Evolutionary conservation across 2,113 vertebrate genomes (phyloP).

Genomic region (Sminthopsis crassicaudata): DNA sequence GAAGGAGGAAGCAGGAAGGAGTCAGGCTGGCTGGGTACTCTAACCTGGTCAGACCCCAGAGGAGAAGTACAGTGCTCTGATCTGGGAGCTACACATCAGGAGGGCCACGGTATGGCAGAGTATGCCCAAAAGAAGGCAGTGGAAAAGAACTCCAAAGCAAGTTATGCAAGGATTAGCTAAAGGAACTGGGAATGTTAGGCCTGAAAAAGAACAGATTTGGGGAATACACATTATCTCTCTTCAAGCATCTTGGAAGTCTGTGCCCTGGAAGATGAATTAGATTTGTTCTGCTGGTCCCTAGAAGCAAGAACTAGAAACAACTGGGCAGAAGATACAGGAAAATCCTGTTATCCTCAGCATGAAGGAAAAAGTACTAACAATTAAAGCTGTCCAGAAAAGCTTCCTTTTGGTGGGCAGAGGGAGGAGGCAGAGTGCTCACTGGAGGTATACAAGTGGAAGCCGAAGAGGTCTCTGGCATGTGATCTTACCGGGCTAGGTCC

Average conservation of each 20-base stretch:
- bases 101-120: background rate
- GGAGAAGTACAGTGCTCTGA: background rate
- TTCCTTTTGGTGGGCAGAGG: background rate
- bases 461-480: background rate
- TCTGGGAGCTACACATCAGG: background rate
- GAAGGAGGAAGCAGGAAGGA: background rate
- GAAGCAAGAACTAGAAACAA: background rate
- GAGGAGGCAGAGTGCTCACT: background rate
- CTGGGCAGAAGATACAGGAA: background rate
- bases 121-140: background rate
- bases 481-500: constrained; percentile 93
- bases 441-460: too few species aligned
- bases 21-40: background rate
- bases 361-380: background rate
- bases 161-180: background rate
- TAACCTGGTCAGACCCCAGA: background rate
- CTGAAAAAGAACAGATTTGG: background rate
- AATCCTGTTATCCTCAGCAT: background rate
- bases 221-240: background rate
- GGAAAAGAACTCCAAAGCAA: background rate
- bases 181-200: background rate
- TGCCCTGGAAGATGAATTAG: background rate
- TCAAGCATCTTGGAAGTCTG: background rate
- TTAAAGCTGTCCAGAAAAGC: background rate
- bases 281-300: background rate